Base-by-base conservation (phyloP, 2,113 vertebrate genomes). In the Ifrita kowaldi region DNA sequence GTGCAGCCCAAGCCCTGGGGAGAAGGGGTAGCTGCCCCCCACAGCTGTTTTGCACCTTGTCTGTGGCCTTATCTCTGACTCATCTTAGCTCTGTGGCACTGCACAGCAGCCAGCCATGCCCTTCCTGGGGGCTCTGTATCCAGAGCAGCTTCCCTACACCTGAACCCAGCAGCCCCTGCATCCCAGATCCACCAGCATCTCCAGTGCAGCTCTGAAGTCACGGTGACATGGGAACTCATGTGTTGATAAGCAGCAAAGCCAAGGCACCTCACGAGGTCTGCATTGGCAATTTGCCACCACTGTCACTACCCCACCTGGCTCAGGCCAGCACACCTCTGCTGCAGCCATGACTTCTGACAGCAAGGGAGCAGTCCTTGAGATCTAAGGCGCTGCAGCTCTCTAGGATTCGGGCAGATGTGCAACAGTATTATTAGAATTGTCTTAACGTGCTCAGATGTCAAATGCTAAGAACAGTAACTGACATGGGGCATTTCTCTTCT, bases 161-260 rank as follows among this genome's bases (percentile, higher is more conserved):
- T 42, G 56, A 69, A 10, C 41, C 10, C 67, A 37, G 26, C 63
- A 76, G 21, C 12, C 4, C 22, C 24, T 16, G 0, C 18, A 17
- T 41, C 65, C 73, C 65, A 63, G 52, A 7, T 22, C 50, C 65
- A 50, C 42, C 56, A 67, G 65, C 52, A 50, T 1, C 56, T 79
- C 33, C 53, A n/a, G 65, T 3, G 47, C 75, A 71, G 22, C 6
- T 33, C 16, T 14, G 55, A 2, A 22, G 30, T 13, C 0, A 0
- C 50, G 50, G 56, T 7, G 37, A 21, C 0, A 0, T 3, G 47
- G 60, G n/a, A 50, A 47, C 23, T 78, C 15, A 0, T 3, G 32
- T 27, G 63, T 84, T 77, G 59, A 32, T 30, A 14, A 55, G 26
- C 64, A 67, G 35, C 73, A 23, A 49, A 78, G 64, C 87, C 64